Percentiles rank a stretch among this genome's conserved stretches.
These are phyloP conservation scores for Volucella inanis DNA, from an alignment of 2,888 invertebrate genomes.

Conservation along the genomic window DNA sequence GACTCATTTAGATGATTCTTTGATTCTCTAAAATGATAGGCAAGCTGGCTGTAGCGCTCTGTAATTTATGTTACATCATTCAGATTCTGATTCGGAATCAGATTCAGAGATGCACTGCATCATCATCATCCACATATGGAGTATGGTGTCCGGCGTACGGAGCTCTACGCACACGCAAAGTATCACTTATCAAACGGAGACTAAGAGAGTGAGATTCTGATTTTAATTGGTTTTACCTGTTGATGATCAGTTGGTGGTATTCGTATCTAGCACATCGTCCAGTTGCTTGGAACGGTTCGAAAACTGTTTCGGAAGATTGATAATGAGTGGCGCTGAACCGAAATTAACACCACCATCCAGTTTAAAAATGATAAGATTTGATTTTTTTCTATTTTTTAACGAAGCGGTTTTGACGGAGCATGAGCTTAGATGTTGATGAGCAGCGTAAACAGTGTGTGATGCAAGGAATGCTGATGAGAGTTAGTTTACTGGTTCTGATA, in stretches of 20 bases:
- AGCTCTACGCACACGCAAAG: constrained; percentile 35
- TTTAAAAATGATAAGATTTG: constrained; percentile 16
- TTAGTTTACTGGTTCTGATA: too few relatives aligned
- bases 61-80: constrained; percentile 61
- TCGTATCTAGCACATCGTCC: constrained; percentile 10
- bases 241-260: background rate
- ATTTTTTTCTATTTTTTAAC: too few relatives aligned
- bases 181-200: constrained; percentile 32
- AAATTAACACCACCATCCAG: constrained; percentile 59
- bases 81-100: too few relatives aligned
- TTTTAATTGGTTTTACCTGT: constrained; percentile 58
- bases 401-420: too few relatives aligned
- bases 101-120: constrained; percentile 34
- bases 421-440: too few relatives aligned
- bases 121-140: constrained; percentile 18
- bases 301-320: constrained; percentile 42
- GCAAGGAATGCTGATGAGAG: too few relatives aligned
- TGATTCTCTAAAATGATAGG: constrained; percentile 28
- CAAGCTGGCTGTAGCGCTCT: constrained; percentile 1
- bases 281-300: constrained; percentile 26
- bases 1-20: constrained; percentile 18
- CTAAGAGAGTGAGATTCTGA: constrained; percentile 11
- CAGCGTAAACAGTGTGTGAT: too few relatives aligned
- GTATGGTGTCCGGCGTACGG: too few relatives aligned
- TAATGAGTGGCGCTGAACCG: constrained; percentile 57